phyloP scores from a whole-genome alignment of 2,797 vertebrate species.

The Chloroceryle amazona region DNA sequence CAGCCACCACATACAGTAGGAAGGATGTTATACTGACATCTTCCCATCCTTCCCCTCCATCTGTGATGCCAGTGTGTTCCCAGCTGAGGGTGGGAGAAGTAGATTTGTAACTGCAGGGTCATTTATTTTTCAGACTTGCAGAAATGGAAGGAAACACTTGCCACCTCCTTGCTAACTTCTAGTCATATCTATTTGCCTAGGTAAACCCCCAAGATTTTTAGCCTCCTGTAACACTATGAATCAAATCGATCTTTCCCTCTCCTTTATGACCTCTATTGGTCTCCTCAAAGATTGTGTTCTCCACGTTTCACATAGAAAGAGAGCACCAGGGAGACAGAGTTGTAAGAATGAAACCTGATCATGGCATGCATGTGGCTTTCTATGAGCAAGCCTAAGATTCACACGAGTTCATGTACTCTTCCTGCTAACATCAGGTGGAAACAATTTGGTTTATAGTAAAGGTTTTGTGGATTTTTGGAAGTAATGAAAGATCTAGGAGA shows the following conservation, averaged over 20 bases:
- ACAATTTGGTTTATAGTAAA: background rate
- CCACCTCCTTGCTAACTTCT: background rate
- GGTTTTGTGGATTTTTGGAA: background rate
- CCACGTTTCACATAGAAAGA: background rate
- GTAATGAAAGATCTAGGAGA: background rate
- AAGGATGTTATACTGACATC: background rate
- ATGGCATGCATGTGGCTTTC: background rate
- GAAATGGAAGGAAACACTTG: background rate
- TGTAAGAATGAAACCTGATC: background rate
- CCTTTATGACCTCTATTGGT: background rate
- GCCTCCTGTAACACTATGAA: background rate
- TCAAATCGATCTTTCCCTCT: background rate
- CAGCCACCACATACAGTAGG: background rate
- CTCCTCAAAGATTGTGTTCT: background rate
- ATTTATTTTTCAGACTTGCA: slow-evolving; percentile 13
- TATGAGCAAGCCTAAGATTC: background rate
- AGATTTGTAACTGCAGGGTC: background rate
- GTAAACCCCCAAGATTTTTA: background rate
- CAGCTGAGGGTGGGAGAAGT: background rate
- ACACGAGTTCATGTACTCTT: background rate
- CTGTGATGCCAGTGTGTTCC: background rate
- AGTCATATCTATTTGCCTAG: background rate
- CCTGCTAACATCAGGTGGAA: background rate
- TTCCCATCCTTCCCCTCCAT: background rate
- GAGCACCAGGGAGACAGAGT: background rate